Evolutionary conservation across 1,140 invertebrate genomes (phyloP), one percentile per base, ranked within the genome.

Genomic region (Anoplolepis gracilipes): DNA sequence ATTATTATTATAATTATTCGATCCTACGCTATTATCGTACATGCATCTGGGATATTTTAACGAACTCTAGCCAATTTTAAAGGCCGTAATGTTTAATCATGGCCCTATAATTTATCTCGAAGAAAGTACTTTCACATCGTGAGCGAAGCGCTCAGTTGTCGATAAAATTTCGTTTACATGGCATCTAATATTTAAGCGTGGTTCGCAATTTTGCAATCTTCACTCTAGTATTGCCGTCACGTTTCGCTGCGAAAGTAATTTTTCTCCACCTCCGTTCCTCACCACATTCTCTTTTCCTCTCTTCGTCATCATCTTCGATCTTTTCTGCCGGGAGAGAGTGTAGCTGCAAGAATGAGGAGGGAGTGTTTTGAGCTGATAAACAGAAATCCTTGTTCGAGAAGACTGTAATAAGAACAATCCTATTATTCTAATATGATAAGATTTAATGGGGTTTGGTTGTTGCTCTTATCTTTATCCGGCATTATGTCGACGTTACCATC

Each of bases 331-430:
- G 30, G 59, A 59, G 39, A 69, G 28, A 79, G 61, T 72, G 65
- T 65, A 82, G 59, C 59, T 42, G 57, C 49, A 86, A 84, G 84
- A 87, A 86, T 22, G 62, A 88, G 64, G 84, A 84, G 87, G 82
- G 90, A 92, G 88, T 92, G 91, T 92, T 88, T 81, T 55, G 36
- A 46, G 82, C 91, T 92, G 91, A 92, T 92, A 92, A 92, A 92
- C 90, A 91, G 85, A 86, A 90, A 89, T 89, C 75, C 90, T 89
- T 81, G 87, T 91, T 89, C 84, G 73, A 84, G 78, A 57, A 89
- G 78, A 84, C 77, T 67, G 75, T 87, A 91, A 90, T 91, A 90
- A 89, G 85, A 89, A 75, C 84, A 91, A 91, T 91, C 90, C 90
- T 90, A 90, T 91, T 91, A 91, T 90, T 84, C 84, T 88, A 85